phyloP scores from a whole-genome alignment of 2,888 invertebrate genomes.

The Mycalesis mineus region DNA sequence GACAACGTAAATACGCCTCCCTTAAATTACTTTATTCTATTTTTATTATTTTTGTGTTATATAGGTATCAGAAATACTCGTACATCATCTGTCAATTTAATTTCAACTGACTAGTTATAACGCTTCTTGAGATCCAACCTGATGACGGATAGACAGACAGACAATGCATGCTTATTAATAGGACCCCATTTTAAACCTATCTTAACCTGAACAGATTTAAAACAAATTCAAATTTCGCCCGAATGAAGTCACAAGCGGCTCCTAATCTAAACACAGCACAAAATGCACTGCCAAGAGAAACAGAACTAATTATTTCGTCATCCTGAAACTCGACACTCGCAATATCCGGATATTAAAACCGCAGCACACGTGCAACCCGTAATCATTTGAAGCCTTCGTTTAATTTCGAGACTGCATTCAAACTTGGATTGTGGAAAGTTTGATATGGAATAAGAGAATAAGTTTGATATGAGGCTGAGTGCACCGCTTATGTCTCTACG shows the following conservation, averaged over 20 bases:
- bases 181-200: too few species aligned
- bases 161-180: too few species aligned
- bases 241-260: neutral
- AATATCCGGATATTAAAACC: conserved; percentile 14
- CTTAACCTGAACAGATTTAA: too few species aligned
- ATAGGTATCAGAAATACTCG: too few species aligned
- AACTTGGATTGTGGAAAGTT: neutral
- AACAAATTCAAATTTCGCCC: neutral
- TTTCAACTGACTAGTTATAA: too few species aligned
- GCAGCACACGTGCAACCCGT: conserved; percentile 13
- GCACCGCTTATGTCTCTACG: neutral
- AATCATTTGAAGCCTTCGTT: conserved; percentile 9
- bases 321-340: neutral
- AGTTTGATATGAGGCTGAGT: neutral
- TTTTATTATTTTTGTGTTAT: too few species aligned
- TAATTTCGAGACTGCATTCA: conserved; percentile 5
- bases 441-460: neutral
- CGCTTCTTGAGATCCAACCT: too few species aligned
- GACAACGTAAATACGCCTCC: too few species aligned
- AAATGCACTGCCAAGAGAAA: neutral
- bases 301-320: conserved; percentile 3
- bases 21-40: too few species aligned
- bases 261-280: neutral
- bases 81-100: too few species aligned
- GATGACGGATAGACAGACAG: too few species aligned